Conservation (phyloP, 2,113 vertebrate genomes). For the Phrynosoma blainvillii region DNA sequence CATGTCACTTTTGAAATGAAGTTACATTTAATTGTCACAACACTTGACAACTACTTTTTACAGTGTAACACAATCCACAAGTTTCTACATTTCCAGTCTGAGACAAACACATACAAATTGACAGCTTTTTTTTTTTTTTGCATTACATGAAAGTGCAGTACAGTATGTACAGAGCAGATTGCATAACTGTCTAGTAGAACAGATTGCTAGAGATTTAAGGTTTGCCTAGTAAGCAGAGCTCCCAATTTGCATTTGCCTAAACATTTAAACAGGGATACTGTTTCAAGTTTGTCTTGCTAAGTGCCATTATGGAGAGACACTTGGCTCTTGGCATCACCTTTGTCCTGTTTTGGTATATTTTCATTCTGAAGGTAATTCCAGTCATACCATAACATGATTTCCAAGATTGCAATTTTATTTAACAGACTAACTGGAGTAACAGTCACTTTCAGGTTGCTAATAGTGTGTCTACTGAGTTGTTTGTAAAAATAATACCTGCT, state of each 20-base stretch:
- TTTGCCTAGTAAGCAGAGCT: slow-evolving; percentile 54
- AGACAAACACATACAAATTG: slow-evolving; percentile 72
- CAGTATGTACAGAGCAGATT: slow-evolving; percentile 67
- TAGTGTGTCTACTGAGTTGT: not conserved
- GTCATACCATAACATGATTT: slow-evolving; percentile 15
- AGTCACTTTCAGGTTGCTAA: not conserved
- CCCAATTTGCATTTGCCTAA: slow-evolving; percentile 56
- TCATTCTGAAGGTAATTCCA: slow-evolving; percentile 20
- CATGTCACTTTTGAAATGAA: slow-evolving; percentile 40
- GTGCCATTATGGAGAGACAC: slow-evolving; percentile 53
- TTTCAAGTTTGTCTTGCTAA: slow-evolving; percentile 70
- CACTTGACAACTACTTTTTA: slow-evolving; percentile 52
- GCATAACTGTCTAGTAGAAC: slow-evolving; percentile 58
- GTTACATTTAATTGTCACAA: slow-evolving; percentile 65
- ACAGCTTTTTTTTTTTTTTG: slow-evolving; percentile 64
- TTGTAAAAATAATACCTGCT: not conserved
- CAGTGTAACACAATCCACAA: slow-evolving; percentile 60
- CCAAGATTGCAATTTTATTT: slow-evolving; percentile 18
- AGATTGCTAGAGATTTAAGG: slow-evolving; percentile 47
- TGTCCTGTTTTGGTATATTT: slow-evolving; percentile 25
- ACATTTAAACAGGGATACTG: slow-evolving; percentile 50
- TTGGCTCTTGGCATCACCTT: slow-evolving; percentile 36
- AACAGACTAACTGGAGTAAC: not conserved
- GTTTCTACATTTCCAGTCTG: slow-evolving; percentile 80
- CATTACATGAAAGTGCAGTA: slow-evolving; percentile 79